A percentile compares a stretch with the other conserved stretches of the same genome.
Conservation (phyloP, 2,888 invertebrate species). For the Lomographa bimaculata region DNA sequence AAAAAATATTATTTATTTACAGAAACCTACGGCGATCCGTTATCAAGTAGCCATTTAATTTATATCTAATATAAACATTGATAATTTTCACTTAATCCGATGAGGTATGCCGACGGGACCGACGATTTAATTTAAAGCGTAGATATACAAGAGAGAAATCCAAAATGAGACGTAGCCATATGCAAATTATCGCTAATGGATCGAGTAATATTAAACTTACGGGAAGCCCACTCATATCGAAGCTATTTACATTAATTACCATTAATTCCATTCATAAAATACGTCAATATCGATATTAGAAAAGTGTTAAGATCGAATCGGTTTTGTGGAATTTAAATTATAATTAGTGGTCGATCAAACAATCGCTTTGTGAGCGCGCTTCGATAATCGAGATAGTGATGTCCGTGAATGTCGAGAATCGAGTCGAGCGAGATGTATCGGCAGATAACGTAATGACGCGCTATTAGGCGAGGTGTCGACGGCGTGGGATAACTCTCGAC, state of each 20-base stretch:
- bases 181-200: constrained; percentile 63
- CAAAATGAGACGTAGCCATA: constrained; percentile 58
- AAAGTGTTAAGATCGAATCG: constrained; percentile 35
- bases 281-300: constrained; percentile 28
- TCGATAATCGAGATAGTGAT: constrained; percentile 68
- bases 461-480: constrained; percentile 76
- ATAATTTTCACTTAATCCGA: constrained; percentile 66
- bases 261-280: constrained; percentile 60
- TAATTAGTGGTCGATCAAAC: constrained; percentile 44
- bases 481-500: constrained; percentile 73
- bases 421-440: constrained; percentile 61
- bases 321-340: constrained; percentile 27
- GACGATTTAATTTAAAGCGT: constrained; percentile 47
- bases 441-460: constrained; percentile 74
- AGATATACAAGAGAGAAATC: constrained; percentile 59
- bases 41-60: constrained; percentile 53
- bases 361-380: constrained; percentile 66
- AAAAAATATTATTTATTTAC: constrained; percentile 43
- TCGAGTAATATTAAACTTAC: constrained; percentile 49
- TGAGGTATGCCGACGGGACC: constrained; percentile 41
- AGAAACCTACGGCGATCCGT: constrained; percentile 41
- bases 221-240: constrained; percentile 48
- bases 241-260: constrained; percentile 61
- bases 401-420: constrained; percentile 46
- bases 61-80: constrained; percentile 55